Percentiles rank a stretch among this genome's conserved stretches.
Conservation (phyloP, 1,140 invertebrate genomes). For the Planococcus citri region DNA sequence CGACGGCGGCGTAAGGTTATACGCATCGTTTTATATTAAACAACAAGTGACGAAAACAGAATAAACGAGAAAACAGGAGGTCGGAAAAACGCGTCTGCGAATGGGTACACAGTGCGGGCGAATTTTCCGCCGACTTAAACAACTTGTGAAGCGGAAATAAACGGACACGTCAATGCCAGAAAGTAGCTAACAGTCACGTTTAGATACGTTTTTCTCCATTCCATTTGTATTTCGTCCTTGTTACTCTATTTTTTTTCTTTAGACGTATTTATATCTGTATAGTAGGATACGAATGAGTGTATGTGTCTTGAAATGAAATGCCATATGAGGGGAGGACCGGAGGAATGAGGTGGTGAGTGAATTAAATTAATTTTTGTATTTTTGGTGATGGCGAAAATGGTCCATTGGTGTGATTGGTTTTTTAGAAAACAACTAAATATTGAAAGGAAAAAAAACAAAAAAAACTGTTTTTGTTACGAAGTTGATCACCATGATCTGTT, state of each 20-base stretch:
- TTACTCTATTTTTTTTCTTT: too few species aligned
- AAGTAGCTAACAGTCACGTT: conserved; percentile 18
- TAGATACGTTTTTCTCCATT: not conserved
- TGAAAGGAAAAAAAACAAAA: too few species aligned
- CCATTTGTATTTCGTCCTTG: not conserved
- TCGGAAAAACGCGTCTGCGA: not conserved
- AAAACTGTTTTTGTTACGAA: too few species aligned
- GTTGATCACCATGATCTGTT: too few species aligned
- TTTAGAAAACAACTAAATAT: too few species aligned
- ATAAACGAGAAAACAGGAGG: not conserved
- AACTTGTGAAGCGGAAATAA: conserved; percentile 16
- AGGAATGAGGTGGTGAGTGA: too few species aligned
- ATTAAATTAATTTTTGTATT: too few species aligned
- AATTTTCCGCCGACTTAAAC: conserved; percentile 17
- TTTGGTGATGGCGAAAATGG: too few species aligned
- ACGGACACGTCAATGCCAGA: conserved; percentile 18
- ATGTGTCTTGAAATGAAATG: too few species aligned
- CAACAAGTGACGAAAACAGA: conserved; percentile 18
- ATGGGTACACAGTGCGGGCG: conserved; percentile 9
- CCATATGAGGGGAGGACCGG: too few species aligned
- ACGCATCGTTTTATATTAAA: conserved; percentile 20
- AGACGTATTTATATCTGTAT: not conserved
- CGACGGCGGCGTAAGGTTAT: not conserved
- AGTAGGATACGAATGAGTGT: not conserved
- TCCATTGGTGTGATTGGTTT: too few species aligned